Evolutionary conservation across 2,888 invertebrate species (phyloP), one percentile per base, ranked within the genome.

Genomic region (Nomada lathburiana): DNA sequence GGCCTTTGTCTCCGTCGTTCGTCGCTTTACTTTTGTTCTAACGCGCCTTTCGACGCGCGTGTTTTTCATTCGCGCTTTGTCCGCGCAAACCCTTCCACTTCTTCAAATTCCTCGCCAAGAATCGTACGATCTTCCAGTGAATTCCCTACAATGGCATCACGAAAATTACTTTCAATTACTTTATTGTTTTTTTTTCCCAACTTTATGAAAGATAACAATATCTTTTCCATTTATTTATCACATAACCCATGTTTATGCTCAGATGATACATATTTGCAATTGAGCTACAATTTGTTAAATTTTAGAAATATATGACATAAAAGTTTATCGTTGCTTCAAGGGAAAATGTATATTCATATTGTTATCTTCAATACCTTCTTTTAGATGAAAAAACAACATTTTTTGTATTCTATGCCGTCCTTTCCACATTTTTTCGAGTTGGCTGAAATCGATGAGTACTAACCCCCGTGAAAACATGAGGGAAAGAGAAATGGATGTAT

Each of bases 401-500:
- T 70, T 26, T 18, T 47, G 29, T 50, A 55, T 26, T 75, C 26
- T 18, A 63, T 67, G 64, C 26, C n/a, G 13, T 50, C 26, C 52
- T 52, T 42, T 42, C 44, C 11, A 52, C 59, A 47, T 47, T 73
- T 80, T 73, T 77, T 75, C 20, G 50, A 47, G 36, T 23, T 52
- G 53, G 60, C 55, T 52, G n/a, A 84, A 82, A 86, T 80, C 76
- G 78, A 86, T 69, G 67, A 72, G 77, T 80, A 82, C 85, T 87
- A 87, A 75, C 82, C 73, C 68, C 68, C 67, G 64, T 75, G 77
- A 81, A 83, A 85, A 87, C 77, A 83, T 84, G 57, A 84, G 86
- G 88, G 86, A 88, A 85, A 89, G 89, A 87, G 86, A 86, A 88
- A 89, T 88, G 89, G 89, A 88, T 86, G 89, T 92, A 92, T 92